Evolutionary conservation across 2,888 invertebrate genomes (phyloP).

Genomic region (Germaria angustata): DNA sequence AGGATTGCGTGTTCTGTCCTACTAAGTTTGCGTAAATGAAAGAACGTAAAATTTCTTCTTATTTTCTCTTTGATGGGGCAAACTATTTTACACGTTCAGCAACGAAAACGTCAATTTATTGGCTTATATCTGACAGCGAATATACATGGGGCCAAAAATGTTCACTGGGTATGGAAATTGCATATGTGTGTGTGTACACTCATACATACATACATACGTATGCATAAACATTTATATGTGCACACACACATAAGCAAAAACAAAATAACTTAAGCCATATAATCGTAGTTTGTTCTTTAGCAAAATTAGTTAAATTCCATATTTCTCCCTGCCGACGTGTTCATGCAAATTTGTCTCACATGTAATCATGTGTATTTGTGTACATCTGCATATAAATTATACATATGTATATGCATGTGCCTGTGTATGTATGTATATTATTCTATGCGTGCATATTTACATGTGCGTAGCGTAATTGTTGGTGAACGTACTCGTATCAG

Average conservation of each 20-base stretch:
- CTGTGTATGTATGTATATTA: constrained; percentile 23
- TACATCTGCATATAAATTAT: constrained; percentile 13
- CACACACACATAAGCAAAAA: background rate
- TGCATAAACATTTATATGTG: background rate
- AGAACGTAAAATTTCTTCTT: no score
- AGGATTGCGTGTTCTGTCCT: no score
- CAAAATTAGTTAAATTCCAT: constrained; percentile 41
- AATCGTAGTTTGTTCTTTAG: constrained; percentile 31
- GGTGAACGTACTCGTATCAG: background rate
- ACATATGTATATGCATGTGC: background rate
- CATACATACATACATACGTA: background rate
- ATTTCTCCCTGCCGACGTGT: background rate
- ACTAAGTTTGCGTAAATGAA: no score
- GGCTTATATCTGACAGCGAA: no score
- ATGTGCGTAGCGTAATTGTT: background rate
- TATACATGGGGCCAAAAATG: no score
- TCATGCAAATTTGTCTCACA: background rate
- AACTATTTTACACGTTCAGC: no score
- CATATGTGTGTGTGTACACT: no score
- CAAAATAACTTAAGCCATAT: background rate
- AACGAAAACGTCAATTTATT: no score
- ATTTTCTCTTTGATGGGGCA: no score
- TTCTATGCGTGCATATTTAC: background rate
- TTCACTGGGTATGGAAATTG: no score
- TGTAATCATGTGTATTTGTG: background rate